Base-by-base conservation (phyloP, 2,888 invertebrate genomes). In the Terebella lapidaria region DNA sequence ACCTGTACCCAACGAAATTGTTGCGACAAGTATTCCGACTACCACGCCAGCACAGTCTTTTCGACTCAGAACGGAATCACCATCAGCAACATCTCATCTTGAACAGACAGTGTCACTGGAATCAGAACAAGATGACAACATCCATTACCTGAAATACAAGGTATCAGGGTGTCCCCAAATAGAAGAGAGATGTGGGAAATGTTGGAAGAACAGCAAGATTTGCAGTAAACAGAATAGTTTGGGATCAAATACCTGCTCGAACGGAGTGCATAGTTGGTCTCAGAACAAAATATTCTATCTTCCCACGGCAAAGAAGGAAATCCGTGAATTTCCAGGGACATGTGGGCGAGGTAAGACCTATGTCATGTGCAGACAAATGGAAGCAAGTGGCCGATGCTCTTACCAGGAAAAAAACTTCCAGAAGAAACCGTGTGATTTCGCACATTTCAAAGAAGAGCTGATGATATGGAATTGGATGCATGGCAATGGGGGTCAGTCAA, bases 401-500 rank as follows among this genome's bases (percentile, higher is more conserved):
- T n/a, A 72, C 28, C 71, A 69, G 51, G 68, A 66, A 49, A 59
- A 42, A 35, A 74, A 75, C 65, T 66, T 66, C 22, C 72, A 69
- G 49, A 62, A 57, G 15, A 63, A 65, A 1, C 70, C 69, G 3
- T 78, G 77, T 66, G 70, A 72, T 65, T 77, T 73, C 70, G 77
- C 77, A 20, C 79, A 79, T 65, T 70, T 72, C 54, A 59, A 72
- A 26, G 75, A 76, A 57, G 78, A 79, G 57, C 60, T 72, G 35
- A 71, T 74, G 4, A 68, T 74, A 0, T 79, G 79, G 79, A 58
- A 51, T 10, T 79, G 73, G 72, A 77, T 77, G 78, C 69, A 71
- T 53, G 62, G 62, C 2, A 70, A 76, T 67, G 72, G 70, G 18
- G 62, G 77, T 77, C 60, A 71, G 71, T 53, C 10, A 35, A 35